Conservation (phyloP, 2,797 vertebrate genomes). For the Enteromius radiatus region DNA sequence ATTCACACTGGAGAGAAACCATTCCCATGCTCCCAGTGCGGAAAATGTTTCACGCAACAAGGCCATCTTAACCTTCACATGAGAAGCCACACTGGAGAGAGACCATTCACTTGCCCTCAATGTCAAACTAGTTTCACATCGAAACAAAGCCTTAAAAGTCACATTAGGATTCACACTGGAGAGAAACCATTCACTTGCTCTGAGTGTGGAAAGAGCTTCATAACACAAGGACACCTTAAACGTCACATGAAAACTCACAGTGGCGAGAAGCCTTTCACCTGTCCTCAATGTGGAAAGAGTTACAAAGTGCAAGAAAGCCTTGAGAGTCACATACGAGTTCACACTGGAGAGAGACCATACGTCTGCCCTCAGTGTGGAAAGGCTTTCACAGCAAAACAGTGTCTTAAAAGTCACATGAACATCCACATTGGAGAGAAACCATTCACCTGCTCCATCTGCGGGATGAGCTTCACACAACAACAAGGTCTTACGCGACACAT, state of each 20-base stretch:
- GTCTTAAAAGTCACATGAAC: slow-evolving; percentile 18
- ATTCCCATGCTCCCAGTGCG: not conserved
- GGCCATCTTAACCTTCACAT: not conserved
- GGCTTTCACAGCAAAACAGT: not conserved
- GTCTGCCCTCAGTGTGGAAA: slow-evolving; percentile 8
- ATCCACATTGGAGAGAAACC: slow-evolving; percentile 15
- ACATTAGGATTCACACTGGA: not conserved
- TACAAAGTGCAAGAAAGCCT: slow-evolving; percentile 19
- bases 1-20: not conserved
- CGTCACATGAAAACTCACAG: slow-evolving; percentile 1
- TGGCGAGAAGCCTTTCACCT: not conserved
- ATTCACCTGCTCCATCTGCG: not conserved
- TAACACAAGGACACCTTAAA: not conserved
- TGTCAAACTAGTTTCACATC: not conserved
- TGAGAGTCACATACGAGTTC: slow-evolving; percentile 5
- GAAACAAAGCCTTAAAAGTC: slow-evolving; percentile 9
- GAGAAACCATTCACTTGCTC: not conserved
- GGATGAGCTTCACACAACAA: slow-evolving; percentile 15
- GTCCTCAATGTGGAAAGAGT: not conserved
- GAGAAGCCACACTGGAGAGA: slow-evolving; percentile 7
- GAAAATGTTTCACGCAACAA: slow-evolving; percentile 4
- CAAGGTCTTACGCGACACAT: slow-evolving; percentile 20
- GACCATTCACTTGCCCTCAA: not conserved
- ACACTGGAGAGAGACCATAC: not conserved
- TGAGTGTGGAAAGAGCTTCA: slow-evolving; percentile 14